A percentile compares a stretch with the other conserved stretches of the same genome.
Conservation (phyloP, 2,113 vertebrate species). For the Ceyx melanurus region DNA sequence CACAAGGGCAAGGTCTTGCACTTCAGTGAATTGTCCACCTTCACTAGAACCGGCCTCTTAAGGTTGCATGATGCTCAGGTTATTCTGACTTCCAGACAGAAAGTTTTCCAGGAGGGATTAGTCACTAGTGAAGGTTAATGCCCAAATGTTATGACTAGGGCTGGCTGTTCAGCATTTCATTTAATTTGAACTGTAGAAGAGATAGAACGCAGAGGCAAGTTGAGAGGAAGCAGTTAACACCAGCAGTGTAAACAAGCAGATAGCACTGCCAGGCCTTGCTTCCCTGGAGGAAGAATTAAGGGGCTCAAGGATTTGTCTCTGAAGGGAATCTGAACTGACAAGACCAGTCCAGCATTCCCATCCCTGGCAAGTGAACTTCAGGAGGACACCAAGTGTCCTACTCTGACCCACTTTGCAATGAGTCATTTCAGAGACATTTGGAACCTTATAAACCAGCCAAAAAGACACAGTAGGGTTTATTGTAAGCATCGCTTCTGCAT, state of each 20-base stretch:
- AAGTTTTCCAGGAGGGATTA: constrained; percentile 56
- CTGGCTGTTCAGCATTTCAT: constrained; percentile 37
- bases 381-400: not conserved
- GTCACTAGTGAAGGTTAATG: constrained; percentile 48
- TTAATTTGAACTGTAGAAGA: constrained; percentile 44
- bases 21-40: not conserved
- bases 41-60: not conserved
- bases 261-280: constrained; percentile 43
- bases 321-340: constrained; percentile 27
- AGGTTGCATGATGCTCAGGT: not conserved
- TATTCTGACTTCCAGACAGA: constrained; percentile 20
- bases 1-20: not conserved
- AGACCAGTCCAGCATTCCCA: not conserved
- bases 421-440: not conserved
- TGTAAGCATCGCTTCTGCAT: not conserved
- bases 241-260: constrained; percentile 57
- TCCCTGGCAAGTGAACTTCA: not conserved
- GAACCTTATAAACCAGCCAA: not conserved
- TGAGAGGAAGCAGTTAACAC: constrained; percentile 65
- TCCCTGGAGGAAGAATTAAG: constrained; percentile 56
- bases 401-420: constrained; percentile 1
- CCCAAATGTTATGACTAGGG: constrained; percentile 51
- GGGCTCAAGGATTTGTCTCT: constrained; percentile 23
- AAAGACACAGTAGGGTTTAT: not conserved
- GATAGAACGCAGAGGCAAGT: constrained; percentile 53